Percentiles rank a stretch among this genome's conserved stretches.
phyloP scores from a whole-genome alignment of 2,113 vertebrate species.

The Anoura caudifer region DNA sequence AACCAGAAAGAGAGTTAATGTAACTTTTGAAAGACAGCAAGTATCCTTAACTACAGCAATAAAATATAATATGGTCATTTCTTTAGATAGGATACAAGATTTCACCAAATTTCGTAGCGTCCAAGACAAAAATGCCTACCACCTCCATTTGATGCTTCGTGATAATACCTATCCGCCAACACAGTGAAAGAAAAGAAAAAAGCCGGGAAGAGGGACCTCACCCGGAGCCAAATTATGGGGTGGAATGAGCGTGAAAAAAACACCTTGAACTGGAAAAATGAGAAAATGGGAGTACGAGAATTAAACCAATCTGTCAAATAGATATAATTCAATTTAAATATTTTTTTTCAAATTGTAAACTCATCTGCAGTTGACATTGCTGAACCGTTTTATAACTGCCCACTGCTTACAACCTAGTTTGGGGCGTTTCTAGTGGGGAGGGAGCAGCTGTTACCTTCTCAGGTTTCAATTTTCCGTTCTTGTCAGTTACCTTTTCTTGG shows the following conservation, averaged over 20 bases:
- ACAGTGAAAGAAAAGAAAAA: neutral
- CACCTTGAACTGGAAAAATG: accelerated
- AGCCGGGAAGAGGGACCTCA: neutral
- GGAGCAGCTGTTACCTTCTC: neutral
- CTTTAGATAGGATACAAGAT: too few relatives aligned
- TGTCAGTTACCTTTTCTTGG: conserved; percentile 19
- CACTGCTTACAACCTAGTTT: neutral
- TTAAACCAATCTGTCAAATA: too few relatives aligned
- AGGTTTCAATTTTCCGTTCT: conserved; percentile 22
- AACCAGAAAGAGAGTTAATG: neutral
- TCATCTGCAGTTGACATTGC: neutral
- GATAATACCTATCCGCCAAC: too few relatives aligned
- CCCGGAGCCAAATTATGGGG: neutral
- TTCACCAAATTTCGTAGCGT: neutral
- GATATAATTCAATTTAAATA: neutral
- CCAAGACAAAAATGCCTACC: neutral
- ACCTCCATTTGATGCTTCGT: too few relatives aligned
- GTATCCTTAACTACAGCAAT: neutral
- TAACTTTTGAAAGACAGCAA: neutral
- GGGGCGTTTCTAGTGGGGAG: neutral
- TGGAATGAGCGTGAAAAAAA: neutral
- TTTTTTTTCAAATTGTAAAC: neutral
- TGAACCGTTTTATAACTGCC: neutral
- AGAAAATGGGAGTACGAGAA: neutral
- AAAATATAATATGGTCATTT: neutral